Evolutionary conservation across 2,113 vertebrate species (phyloP), one percentile per base, ranked within the genome.

Genomic region (Eptesicus fuscus): DNA sequence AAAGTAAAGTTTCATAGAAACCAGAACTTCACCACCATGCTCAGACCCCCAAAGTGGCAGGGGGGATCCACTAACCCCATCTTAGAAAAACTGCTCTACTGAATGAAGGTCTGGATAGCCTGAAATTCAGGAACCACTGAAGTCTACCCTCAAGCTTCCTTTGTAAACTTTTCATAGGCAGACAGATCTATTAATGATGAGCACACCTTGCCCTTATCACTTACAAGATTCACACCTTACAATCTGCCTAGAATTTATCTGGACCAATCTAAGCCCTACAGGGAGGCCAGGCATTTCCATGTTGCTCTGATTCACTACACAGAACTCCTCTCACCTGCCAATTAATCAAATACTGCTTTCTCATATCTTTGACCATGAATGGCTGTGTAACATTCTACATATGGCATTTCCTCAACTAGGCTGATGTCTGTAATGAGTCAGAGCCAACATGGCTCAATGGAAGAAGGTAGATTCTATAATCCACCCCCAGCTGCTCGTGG

Each of bases 361-460:
- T 70, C 42, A 0, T 16, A 4, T 20, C 42, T 18, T 83, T 25
- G 30, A 4, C 37, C 37, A 25, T 7, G 16, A 3, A 2, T 7
- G n/a, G 35, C 10, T 30, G 35, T 42, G 8, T 22, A n/a, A 25
- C 25, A 70, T 22, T 30, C 9, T 11, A 0, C 20, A 2, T 14
- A 5, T 3, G 7, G 23, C 14, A 20, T 51, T 5, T 35, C 56
- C 5, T 20, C 30, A 11, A 1, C 10, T 0, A 69, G 40, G 44
- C 16, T 22, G 16, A 56, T 0, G 5, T n/a, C 82, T 28, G n/a
- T 35, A 47, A 10, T 0, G 30, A 84, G 32, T 49, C 7, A 61
- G 11, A 80, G 47, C n/a, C 56, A 59, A 59, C 40, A 16, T 1
- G 20, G 9, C 23, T 85, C 35, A 4, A n/a, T 4, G 49, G 65